Evolutionary conservation across 92 coral and sea anemone species (phyloP).

Genomic region (Parazoanthus swiftii): DNA sequence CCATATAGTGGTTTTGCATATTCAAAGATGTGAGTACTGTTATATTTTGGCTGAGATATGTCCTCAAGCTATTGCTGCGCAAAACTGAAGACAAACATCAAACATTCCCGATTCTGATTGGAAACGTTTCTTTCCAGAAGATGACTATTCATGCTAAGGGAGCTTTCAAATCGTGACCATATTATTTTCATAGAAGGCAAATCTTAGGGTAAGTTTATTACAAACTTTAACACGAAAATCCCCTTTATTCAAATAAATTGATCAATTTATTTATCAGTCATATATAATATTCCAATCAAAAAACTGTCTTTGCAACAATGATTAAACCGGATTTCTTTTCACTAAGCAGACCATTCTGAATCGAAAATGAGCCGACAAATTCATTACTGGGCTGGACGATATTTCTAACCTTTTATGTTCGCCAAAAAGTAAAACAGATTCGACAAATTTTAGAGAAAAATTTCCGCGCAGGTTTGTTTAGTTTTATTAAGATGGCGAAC

Average conservation of each 20-base stretch:
- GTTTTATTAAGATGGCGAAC: background rate
- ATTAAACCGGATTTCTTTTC: background rate
- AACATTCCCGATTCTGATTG: too few relatives aligned
- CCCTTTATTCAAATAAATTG: slow-evolving; percentile 17
- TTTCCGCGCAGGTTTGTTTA: slow-evolving; percentile 1
- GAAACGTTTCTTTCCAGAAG: too few relatives aligned
- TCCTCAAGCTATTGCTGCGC: too few relatives aligned
- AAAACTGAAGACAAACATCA: too few relatives aligned
- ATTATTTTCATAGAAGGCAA: background rate
- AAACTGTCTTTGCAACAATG: background rate
- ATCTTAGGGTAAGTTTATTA: background rate
- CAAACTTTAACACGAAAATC: background rate
- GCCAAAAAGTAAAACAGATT: background rate
- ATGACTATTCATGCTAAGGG: background rate
- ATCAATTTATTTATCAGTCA: background rate
- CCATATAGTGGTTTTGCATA: background rate
- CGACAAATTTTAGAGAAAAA: background rate
- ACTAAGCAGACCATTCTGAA: background rate
- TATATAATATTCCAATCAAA: background rate
- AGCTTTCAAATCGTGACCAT: background rate
- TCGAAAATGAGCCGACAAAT: background rate
- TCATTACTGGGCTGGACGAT: background rate
- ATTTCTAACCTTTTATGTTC: background rate
- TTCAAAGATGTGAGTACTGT: background rate
- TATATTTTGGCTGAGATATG: too few relatives aligned